Percentiles rank a stretch among this genome's conserved stretches.
Evolutionary conservation across 2,113 vertebrate genomes (phyloP).

Genomic region (Hippolais icterina): DNA sequence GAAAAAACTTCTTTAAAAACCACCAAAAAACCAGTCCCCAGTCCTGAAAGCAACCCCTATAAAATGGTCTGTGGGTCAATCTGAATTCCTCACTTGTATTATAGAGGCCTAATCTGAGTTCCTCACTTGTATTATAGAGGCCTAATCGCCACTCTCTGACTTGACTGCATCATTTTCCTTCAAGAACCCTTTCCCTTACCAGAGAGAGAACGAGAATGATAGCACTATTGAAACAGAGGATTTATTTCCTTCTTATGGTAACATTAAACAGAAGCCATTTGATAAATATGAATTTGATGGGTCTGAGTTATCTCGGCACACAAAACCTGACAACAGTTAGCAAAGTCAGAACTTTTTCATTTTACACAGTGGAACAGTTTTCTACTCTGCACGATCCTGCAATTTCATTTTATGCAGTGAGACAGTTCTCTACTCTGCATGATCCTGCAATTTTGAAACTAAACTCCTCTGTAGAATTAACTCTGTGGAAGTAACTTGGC

Average conservation of each 20-base stretch:
- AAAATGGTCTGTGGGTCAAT: not conserved
- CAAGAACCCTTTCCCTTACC: not conserved
- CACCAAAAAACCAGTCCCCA: accelerated
- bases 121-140: not conserved
- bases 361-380: not conserved
- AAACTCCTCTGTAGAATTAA: not conserved
- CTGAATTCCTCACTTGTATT: not conserved
- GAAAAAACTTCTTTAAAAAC: not conserved
- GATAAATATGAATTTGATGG: not conserved
- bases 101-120: not conserved
- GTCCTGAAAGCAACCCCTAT: accelerated
- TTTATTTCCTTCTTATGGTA: not conserved
- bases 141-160: not conserved
- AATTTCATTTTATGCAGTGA: not conserved
- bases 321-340: not conserved
- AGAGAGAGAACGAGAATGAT: not conserved
- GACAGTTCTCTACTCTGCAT: not conserved
- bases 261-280: not conserved
- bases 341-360: not conserved
- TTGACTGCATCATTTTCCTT: not conserved
- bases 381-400: not conserved
- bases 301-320: not conserved
- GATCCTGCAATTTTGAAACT: not conserved
- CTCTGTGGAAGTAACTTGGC: not conserved
- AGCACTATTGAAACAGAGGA: not conserved